phyloP scores from a whole-genome alignment of 2,113 vertebrate species.

The Gymnorhina tibicen region DNA sequence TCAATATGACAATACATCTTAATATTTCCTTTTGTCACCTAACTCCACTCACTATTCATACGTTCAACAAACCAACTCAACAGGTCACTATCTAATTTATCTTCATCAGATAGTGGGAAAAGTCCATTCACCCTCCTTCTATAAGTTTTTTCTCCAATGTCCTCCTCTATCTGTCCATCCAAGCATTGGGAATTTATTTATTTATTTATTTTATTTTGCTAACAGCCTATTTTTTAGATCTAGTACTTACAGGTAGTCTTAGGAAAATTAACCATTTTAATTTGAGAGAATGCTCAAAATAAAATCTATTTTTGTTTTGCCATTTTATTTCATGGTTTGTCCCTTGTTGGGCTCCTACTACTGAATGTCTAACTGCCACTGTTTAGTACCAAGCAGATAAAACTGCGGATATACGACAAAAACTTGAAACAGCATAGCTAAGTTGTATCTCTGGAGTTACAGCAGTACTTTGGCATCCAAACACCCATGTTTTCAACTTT shows the following conservation, averaged over 20 bases:
- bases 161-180: neutral
- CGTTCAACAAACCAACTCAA: neutral
- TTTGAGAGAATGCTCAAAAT: neutral
- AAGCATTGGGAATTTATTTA: neutral
- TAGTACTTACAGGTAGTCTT: neutral
- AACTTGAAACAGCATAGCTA: neutral
- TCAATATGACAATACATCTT: neutral
- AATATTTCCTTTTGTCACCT: neutral
- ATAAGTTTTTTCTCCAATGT: neutral
- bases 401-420: neutral
- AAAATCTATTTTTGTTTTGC: neutral
- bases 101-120: neutral
- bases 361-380: neutral
- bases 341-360: neutral
- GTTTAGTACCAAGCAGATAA: neutral
- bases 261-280: neutral
- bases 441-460: neutral
- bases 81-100: neutral
- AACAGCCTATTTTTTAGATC: neutral
- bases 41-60: neutral
- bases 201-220: neutral
- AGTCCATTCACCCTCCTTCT: neutral
- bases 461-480: neutral
- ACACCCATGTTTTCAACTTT: neutral
- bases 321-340: neutral